Evolutionary conservation across 2,797 vertebrate species (phyloP), one percentile per base, ranked within the genome.

Genomic region (Neosalanx taihuensis): DNA sequence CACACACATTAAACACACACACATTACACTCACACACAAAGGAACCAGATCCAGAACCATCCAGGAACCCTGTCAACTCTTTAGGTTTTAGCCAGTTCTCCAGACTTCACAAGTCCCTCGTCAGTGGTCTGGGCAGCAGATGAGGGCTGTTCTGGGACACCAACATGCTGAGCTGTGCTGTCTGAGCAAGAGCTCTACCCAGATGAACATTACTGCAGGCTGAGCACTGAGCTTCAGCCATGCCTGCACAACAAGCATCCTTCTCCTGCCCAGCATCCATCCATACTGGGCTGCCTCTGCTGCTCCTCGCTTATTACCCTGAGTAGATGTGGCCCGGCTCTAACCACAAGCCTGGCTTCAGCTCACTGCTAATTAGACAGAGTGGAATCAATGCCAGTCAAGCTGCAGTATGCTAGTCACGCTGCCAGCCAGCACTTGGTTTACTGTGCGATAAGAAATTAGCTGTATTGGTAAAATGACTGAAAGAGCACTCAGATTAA

Each of bases 341-440:
- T 37, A 61, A 35, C 31, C 17, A 65, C 23, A 23, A 69, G 82
- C 72, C 67, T 85, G 81, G 83, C 83, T 78, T 33, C 18, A 72
- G 73, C 79, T 78, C 63, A 72, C 72, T 71, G 81, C 80, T 87
- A 86, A 90, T 91, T 84, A 88, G 75, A 73, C 85, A 90, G 87
- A 90, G 86, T 89, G 82, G 86, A 88, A 86, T 84, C 83, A 79
- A 84, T 76, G 75, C 70, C 3, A 9, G 41, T 46, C 80, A 69
- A 74, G 81, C 74, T 76, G 72, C 70, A 73, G 62, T 77, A 76
- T 76, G 76, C 75, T 4, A 74, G 76, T 75, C 79, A 81, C 60
- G 78, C 70, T 61, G 79, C 72, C 76, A 33, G 72, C 49, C 29
- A 75, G 65, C 83, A 7, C 6, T 7, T 79, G 23, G 23, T 72